Conservation (phyloP, 2,797 vertebrate genomes). For the Phaenicophaeus curvirostris region DNA sequence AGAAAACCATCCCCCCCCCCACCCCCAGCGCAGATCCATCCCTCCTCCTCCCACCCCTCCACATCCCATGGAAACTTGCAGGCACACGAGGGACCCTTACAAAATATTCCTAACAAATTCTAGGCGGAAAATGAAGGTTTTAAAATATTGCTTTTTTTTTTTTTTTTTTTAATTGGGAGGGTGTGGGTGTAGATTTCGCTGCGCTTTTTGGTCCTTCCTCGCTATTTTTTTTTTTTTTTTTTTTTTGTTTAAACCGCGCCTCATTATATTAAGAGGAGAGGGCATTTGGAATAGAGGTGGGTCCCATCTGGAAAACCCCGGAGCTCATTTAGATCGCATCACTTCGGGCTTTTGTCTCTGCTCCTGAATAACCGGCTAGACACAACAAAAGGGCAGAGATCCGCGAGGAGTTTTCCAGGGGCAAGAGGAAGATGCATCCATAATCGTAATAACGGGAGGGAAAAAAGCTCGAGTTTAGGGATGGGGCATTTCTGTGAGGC, state of each 20-base stretch:
- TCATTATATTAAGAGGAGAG: conserved; percentile 44
- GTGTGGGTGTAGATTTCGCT: not conserved
- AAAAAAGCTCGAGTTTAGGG: conserved; percentile 38
- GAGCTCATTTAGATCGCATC: conserved; percentile 92
- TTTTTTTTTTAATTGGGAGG: not conserved
- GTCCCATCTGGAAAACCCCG: conserved; percentile 93
- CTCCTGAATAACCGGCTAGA: conserved; percentile 78
- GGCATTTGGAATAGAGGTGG: conserved; percentile 79
- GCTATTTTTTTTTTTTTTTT: not conserved
- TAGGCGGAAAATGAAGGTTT: not conserved
- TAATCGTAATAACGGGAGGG: conserved; percentile 28
- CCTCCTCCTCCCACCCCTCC: not conserved
- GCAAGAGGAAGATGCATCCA: conserved; percentile 55
- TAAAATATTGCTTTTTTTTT: not conserved
- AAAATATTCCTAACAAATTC: not conserved
- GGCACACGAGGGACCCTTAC: not conserved
- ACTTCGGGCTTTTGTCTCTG: conserved; percentile 89
- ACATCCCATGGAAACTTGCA: conserved; percentile 31
- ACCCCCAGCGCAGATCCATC: not conserved
- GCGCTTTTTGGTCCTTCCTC: not conserved
- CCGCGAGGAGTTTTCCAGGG: conserved; percentile 57
- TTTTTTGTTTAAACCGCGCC: not conserved
- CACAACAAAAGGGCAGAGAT: conserved; percentile 73
- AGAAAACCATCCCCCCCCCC: too few species aligned
- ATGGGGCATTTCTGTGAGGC: conserved; percentile 25